These are phyloP conservation scores for Phrixothrix hirtus DNA, from an alignment of 2,888 invertebrate genomes.

Conservation along the genomic window DNA sequence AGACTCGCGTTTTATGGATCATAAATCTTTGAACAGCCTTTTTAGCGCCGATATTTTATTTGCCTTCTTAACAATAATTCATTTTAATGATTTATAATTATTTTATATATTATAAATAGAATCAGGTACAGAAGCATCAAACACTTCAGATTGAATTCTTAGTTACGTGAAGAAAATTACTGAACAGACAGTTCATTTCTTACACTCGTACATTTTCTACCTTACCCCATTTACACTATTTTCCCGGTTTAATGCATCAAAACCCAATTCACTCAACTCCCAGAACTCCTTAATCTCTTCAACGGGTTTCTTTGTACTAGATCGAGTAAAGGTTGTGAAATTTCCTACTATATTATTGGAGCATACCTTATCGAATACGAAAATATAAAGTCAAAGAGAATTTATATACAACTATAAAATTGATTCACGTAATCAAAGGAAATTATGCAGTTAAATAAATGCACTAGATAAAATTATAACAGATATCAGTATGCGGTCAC, in stretches of 20 bases:
- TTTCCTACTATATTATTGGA: conserved; percentile 6
- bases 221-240: conserved; percentile 21
- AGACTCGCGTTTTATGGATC: background rate
- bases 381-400: conserved; percentile 10
- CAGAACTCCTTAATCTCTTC: conserved; percentile 29
- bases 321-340: conserved; percentile 17
- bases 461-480: background rate
- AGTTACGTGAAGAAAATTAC: conserved; percentile 13
- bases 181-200: conserved; percentile 20
- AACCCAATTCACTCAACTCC: conserved; percentile 28
- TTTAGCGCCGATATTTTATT: background rate
- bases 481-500: conserved; percentile 14
- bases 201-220: conserved; percentile 24
- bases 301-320: conserved; percentile 22
- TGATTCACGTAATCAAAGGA: background rate
- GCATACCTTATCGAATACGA: conserved; percentile 4
- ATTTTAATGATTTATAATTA: background rate
- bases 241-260: conserved; percentile 29
- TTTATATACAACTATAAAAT: conserved; percentile 8
- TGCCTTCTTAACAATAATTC: background rate
- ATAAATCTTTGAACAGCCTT: background rate
- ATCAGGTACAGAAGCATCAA: no score
- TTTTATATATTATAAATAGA: background rate
- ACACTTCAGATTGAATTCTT: no score
- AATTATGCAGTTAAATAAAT: background rate